These are phyloP conservation scores for Cyclopterus lumpus DNA, from an alignment of 2,797 vertebrate genomes.

Conservation along the genomic window DNA sequence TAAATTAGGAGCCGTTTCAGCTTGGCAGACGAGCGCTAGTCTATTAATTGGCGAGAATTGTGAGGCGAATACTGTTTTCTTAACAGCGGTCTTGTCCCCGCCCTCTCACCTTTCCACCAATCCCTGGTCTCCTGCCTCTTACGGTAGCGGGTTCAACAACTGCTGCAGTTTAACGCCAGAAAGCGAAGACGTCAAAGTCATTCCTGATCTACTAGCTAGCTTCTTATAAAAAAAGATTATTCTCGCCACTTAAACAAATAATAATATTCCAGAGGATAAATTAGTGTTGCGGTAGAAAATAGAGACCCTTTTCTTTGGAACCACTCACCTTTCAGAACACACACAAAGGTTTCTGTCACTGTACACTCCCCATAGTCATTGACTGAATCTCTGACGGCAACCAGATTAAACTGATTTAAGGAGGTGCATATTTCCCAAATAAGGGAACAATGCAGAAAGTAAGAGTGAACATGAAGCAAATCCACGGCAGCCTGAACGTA, in stretches of 20 bases:
- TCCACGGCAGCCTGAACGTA: background rate
- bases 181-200: background rate
- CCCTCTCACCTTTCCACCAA: background rate
- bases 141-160: background rate
- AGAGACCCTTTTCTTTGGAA: background rate
- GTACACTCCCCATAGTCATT: background rate
- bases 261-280: background rate
- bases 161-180: background rate
- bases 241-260: background rate
- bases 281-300: background rate
- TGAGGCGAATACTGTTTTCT: too few species aligned
- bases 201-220: background rate
- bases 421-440: conserved; percentile 10
- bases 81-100: background rate
- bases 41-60: background rate
- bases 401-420: background rate
- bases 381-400: background rate
- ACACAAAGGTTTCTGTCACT: background rate
- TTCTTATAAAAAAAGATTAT: background rate
- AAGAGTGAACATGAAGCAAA: conserved; percentile 6
- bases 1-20: background rate
- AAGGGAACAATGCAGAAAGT: background rate
- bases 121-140: background rate
- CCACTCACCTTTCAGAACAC: background rate
- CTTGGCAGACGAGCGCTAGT: background rate